phyloP scores from a whole-genome alignment of 1,140 invertebrate species.

The Chironomus tepperi region DNA sequence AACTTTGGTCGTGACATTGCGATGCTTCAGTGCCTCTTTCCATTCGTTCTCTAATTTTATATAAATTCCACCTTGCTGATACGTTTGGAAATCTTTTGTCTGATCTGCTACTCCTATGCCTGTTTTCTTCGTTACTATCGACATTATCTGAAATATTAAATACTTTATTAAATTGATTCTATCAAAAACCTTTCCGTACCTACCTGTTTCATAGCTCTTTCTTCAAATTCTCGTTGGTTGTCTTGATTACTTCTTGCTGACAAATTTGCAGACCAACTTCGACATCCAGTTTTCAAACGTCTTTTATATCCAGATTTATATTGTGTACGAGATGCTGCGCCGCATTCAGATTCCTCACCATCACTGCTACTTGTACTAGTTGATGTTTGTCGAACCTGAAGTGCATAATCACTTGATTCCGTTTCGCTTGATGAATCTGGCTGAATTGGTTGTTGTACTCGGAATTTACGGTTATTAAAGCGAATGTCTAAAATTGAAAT shows the following conservation, averaged over 20 bases:
- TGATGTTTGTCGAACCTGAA: slow-evolving; percentile 26
- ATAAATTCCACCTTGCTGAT: slow-evolving; percentile 54
- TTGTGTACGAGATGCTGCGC: slow-evolving; percentile 27
- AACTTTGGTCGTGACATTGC: slow-evolving; percentile 28
- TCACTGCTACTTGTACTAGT: slow-evolving; percentile 35
- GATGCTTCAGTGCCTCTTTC: slow-evolving; percentile 47
- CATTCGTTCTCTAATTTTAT: slow-evolving; percentile 61
- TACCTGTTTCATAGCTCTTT: slow-evolving; percentile 53
- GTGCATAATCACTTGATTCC: slow-evolving; percentile 30
- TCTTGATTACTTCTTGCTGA: slow-evolving; percentile 75
- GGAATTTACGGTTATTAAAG: not conserved
- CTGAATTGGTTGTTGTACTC: not conserved
- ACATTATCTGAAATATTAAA: slow-evolving; percentile 42
- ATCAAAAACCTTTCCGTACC: too few species aligned
- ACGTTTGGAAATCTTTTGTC: slow-evolving; percentile 29
- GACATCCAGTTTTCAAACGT: not conserved
- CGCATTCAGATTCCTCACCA: slow-evolving; percentile 37
- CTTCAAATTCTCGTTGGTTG: slow-evolving; percentile 71
- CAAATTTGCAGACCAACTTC: slow-evolving; percentile 56
- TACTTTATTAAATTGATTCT: too few species aligned
- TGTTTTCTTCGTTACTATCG: slow-evolving; percentile 45
- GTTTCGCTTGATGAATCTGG: slow-evolving; percentile 32
- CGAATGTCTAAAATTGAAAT: not conserved
- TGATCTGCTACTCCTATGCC: slow-evolving; percentile 33
- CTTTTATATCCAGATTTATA: not conserved